Conservation (phyloP, 2,888 invertebrate species). For the Troides aeacus region DNA sequence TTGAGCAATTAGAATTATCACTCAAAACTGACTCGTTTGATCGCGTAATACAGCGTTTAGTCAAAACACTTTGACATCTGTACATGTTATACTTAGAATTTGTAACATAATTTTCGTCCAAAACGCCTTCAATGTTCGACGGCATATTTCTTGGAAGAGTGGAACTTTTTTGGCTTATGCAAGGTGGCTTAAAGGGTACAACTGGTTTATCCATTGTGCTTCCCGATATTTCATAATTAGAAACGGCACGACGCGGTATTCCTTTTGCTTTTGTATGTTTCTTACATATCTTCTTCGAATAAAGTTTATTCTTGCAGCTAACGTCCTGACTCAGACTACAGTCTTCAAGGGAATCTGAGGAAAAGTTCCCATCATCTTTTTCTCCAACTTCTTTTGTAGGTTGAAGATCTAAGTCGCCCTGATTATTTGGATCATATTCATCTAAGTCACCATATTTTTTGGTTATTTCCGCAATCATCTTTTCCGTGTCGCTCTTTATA, state of each 20-base stretch:
- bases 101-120: slow-evolving; percentile 66
- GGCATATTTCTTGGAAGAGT: slow-evolving; percentile 77
- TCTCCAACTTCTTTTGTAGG: slow-evolving; percentile 62
- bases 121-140: slow-evolving; percentile 74
- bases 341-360: slow-evolving; percentile 89
- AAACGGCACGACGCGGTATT: slow-evolving; percentile 84
- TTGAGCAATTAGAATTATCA: slow-evolving; percentile 75
- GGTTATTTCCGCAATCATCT: slow-evolving; percentile 84
- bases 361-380: slow-evolving; percentile 85
- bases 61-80: slow-evolving; percentile 73
- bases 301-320: slow-evolving; percentile 73
- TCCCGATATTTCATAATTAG: slow-evolving; percentile 87
- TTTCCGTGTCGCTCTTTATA: slow-evolving; percentile 82
- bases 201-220: slow-evolving; percentile 63
- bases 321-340: slow-evolving; percentile 80
- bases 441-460: slow-evolving; percentile 83
- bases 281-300: slow-evolving; percentile 75
- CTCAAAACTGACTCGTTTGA: slow-evolving; percentile 79
- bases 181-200: slow-evolving; percentile 62
- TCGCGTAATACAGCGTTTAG: slow-evolving; percentile 79
- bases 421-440: slow-evolving; percentile 61
- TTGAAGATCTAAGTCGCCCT: slow-evolving; percentile 60
- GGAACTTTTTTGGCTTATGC: slow-evolving; percentile 69
- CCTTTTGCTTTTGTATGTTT: slow-evolving; percentile 72
- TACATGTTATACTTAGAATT: slow-evolving; percentile 49